These are phyloP conservation scores for Sylvilagus bachmani DNA, from an alignment of 2,113 vertebrate species.

Conservation along the genomic window DNA sequence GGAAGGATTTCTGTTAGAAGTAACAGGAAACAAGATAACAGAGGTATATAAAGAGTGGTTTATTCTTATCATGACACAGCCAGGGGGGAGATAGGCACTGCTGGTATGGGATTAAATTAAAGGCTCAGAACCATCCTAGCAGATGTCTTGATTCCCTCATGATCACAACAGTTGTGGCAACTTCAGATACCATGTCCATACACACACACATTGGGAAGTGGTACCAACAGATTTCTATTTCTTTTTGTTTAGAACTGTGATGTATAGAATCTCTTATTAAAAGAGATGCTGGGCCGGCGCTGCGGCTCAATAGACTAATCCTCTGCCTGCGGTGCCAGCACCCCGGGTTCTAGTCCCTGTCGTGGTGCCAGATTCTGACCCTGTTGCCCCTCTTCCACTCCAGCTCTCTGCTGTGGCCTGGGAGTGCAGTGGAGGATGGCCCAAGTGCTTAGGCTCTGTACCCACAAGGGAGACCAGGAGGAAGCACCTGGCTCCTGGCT, in stretches of 20 bases:
- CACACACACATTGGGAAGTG: not conserved
- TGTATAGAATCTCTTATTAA: not conserved
- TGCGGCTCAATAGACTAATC: too few species aligned
- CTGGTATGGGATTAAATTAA: not conserved
- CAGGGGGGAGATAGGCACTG: not conserved
- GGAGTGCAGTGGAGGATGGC: too few species aligned
- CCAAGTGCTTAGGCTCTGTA: too few species aligned
- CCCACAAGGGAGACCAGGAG: too few species aligned
- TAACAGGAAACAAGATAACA: not conserved
- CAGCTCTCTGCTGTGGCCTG: too few species aligned
- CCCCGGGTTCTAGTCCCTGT: too few species aligned
- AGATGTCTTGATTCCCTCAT: not conserved
- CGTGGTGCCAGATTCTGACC: too few species aligned
- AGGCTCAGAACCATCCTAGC: not conserved
- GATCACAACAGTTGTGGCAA: not conserved
- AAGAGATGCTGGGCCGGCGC: not conserved
- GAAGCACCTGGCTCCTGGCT: too few species aligned
- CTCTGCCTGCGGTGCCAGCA: too few species aligned
- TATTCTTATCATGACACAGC: not conserved
- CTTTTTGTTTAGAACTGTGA: not conserved
- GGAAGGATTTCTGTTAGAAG: conserved; percentile 11
- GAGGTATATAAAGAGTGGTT: not conserved
- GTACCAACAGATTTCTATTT: not conserved
- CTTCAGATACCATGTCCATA: not conserved
- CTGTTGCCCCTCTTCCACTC: too few species aligned